Evolutionary conservation across 2,113 vertebrate species (phyloP).

Genomic region (Castor canadensis): DNA sequence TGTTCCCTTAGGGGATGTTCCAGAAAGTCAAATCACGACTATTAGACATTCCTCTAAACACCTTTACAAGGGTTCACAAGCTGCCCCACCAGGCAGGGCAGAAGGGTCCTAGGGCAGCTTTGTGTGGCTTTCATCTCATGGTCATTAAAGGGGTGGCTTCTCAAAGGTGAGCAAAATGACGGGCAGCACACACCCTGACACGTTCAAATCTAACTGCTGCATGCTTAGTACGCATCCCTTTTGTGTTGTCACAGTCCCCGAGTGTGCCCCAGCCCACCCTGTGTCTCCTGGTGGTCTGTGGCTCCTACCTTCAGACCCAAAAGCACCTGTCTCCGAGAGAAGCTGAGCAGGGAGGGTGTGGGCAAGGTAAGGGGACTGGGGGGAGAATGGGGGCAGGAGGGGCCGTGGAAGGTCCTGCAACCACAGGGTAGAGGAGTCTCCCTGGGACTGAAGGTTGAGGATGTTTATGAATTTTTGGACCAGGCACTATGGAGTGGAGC

Average conservation of each 20-base stretch:
- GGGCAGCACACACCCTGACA: too few species aligned
- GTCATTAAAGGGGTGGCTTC: neutral
- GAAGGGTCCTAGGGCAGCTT: neutral
- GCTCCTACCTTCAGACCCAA: too few species aligned
- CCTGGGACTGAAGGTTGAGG: neutral
- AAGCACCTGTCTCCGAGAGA: neutral
- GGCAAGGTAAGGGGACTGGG: neutral
- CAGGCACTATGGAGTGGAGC: neutral
- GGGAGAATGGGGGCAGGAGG: neutral
- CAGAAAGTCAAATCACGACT: neutral
- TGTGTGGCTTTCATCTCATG: neutral
- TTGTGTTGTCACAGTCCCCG: rapidly evolving
- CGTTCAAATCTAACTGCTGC: neutral
- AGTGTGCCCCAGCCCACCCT: rapidly evolving
- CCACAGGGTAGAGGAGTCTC: neutral
- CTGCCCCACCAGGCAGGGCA: too few species aligned
- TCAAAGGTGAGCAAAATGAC: neutral
- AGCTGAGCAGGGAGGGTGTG: neutral
- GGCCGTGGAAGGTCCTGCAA: neutral
- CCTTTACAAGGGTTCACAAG: neutral
- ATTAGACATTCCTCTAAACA: neutral
- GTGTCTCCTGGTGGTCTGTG: neutral
- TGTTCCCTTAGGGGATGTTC: neutral
- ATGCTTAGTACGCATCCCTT: rapidly evolving
- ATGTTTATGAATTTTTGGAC: neutral